These are phyloP conservation scores for Solenopsis fugax DNA, from an alignment of 1,140 invertebrate species.

Conservation along the genomic window DNA sequence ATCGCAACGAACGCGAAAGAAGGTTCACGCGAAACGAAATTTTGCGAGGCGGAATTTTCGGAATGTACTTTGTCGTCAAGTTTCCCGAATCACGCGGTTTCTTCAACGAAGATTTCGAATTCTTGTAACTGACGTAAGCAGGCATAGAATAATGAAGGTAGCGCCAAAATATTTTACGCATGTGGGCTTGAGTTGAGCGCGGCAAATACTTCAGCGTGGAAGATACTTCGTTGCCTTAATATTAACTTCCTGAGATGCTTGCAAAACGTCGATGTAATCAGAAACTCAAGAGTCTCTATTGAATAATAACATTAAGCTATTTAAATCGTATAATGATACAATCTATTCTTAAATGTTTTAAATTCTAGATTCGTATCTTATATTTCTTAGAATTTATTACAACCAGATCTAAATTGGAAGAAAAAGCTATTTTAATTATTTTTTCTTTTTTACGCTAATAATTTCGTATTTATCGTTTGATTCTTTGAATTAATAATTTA, in stretches of 20 bases:
- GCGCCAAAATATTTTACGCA: conserved; percentile 35
- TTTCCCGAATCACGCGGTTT: conserved; percentile 32
- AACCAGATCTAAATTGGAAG: not conserved
- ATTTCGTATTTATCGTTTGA: not conserved
- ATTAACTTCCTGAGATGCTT: conserved; percentile 1
- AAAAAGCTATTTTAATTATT: not conserved
- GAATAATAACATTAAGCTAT: not conserved
- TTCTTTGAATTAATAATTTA: not conserved
- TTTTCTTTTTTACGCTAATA: not conserved
- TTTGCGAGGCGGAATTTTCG: conserved; percentile 53
- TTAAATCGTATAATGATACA: not conserved
- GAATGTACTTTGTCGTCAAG: conserved; percentile 50
- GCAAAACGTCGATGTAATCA: not conserved
- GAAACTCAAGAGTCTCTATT: not conserved
- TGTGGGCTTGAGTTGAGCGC: not conserved
- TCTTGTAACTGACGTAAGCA: conserved; percentile 43
- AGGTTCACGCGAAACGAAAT: conserved; percentile 13
- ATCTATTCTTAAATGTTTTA: not conserved
- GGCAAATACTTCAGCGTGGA: no score
- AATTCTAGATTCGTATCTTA: not conserved
- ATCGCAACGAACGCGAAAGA: conserved; percentile 11
- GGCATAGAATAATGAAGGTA: conserved; percentile 37
- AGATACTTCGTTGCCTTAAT: conserved; percentile 2
- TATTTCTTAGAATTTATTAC: not conserved
- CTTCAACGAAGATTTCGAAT: conserved; percentile 42